Base-by-base conservation (phyloP, 2,888 invertebrate species). In the Nephrocerus scutellatus region DNA sequence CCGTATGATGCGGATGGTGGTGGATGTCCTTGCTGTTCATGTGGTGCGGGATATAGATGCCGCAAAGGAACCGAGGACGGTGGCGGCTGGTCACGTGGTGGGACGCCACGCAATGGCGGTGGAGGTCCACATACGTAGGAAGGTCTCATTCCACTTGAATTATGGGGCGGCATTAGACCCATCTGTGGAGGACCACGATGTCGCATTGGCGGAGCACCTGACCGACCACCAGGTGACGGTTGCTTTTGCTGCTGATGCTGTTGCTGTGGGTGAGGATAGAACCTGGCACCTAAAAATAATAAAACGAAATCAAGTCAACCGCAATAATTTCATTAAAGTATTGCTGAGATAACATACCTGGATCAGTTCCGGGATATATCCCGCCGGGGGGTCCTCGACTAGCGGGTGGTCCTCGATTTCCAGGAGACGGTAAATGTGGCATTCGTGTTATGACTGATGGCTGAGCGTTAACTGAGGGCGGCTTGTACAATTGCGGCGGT, bases 361-460 rank as follows among this genome's bases (percentile, higher is more conserved):
- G 53, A 21, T 59, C 60, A 18, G 53, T 29, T 13, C 46, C 44
- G 1, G 46, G 30, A n/a, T 30, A 30, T 19, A 30, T 5, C 12
- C 10, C 19, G 15, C 29, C n/a, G 29, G 29, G 18, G 22, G 44
- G 46, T 30, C 49, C 36, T 33, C 44, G 32, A 20, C 51, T 20
- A n/a, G n/a, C n/a, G n/a, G 6, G 30, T 21, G 33, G 49, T 30
- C 43, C 48, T 38, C 25, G 47, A 19, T 56, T 54, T 3, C 48
- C 23, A 14, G 33, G 20, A 12, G 50, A 52, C 5, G 52, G 46
- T 18, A 55, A 46, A 49, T 76, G 76, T 28, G 78, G 67, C 75
- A 79, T 76, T 48, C 77, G 68, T 7, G 77, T 77, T 30, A 79
- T 79, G 6, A 79, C 77, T 25, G 78, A 78, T 1, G 74, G 70